Conservation (phyloP, 1,140 invertebrate species). For the Nilaparvata lugens region DNA sequence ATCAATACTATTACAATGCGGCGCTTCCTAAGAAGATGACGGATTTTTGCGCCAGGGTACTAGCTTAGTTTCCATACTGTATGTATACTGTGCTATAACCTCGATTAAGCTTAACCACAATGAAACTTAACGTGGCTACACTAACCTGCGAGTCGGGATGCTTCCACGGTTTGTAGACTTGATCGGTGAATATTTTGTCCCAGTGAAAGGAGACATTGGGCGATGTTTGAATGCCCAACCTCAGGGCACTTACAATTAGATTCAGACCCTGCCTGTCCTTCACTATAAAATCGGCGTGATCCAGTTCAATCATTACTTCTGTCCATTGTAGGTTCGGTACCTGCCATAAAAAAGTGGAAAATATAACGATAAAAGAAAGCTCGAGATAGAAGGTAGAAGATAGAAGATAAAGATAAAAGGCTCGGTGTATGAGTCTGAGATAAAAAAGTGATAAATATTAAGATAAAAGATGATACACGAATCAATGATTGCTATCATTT, state of each 20-base stretch:
- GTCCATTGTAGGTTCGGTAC: constrained; percentile 77
- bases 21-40: too few species aligned
- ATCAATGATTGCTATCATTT: too few species aligned
- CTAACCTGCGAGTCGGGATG: constrained; percentile 72
- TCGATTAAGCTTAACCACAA: too few species aligned
- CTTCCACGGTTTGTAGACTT: constrained; percentile 83
- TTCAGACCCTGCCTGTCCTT: constrained; percentile 76
- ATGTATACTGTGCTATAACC: too few species aligned
- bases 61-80: too few species aligned
- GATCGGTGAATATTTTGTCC: constrained; percentile 79
- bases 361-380: too few species aligned
- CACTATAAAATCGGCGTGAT: constrained; percentile 82
- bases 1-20: too few species aligned
- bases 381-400: constrained; percentile 1
- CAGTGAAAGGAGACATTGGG: constrained; percentile 46
- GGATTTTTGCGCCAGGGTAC: too few species aligned
- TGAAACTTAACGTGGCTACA: too few species aligned
- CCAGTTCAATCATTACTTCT: constrained; percentile 82
- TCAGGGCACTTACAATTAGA: constrained; percentile 67
- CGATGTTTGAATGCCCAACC: constrained; percentile 62
- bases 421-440: neutral
- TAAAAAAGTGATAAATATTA: neutral
- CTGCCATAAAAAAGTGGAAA: constrained; percentile 31
- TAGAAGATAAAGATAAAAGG: neutral
- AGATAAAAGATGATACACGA: too few species aligned